Base-by-base conservation (phyloP, 2,888 invertebrate species). In the Chelonus formosanus region DNA sequence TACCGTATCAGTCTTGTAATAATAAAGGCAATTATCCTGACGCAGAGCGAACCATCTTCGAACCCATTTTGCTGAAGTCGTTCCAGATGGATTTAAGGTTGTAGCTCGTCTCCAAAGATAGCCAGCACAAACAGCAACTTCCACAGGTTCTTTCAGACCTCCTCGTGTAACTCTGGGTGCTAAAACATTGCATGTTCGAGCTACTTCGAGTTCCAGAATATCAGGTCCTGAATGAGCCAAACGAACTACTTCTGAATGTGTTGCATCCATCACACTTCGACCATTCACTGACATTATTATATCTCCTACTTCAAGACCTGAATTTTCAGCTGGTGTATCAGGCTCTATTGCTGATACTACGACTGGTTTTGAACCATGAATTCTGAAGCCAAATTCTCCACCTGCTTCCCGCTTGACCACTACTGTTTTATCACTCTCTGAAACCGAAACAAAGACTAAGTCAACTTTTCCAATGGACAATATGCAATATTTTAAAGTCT, bases 321-420 rank as follows among this genome's bases (percentile, higher is more conserved):
- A 95, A 63, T 90, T 91, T 84, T 96, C 96, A 0, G 97, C 97
- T 0, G 97, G 95, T 1, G 97, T 97, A 73, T 94, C 95, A 44
- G 94, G 92, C 85, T 97, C 97, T 73, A 97, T 96, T 31, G 95
- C 95, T 3, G 97, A 96, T 36, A 97, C 96, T 8, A 97, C 95
- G n/a, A 97, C 96, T 1, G 97, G 97, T 78, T 95, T 94, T 67
- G 95, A 95, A 35, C 97, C 97, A 77, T 97, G 95, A 79, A 98
- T 96, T 69, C 97, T 90, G 84, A 98, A 96, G 8, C 97, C 97
- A 82, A 96, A 97, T 81, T 96, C 97, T 45, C 94, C 94, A 20
- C 85, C 85, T 34, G 92, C 90, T 75, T 93, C 92, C 60, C 94
- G 90, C 72, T 90, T 90, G 3, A 96, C 93, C 62, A 92, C 88